Conservation (phyloP, 2,888 invertebrate species). For the Panorpa germanica region DNA sequence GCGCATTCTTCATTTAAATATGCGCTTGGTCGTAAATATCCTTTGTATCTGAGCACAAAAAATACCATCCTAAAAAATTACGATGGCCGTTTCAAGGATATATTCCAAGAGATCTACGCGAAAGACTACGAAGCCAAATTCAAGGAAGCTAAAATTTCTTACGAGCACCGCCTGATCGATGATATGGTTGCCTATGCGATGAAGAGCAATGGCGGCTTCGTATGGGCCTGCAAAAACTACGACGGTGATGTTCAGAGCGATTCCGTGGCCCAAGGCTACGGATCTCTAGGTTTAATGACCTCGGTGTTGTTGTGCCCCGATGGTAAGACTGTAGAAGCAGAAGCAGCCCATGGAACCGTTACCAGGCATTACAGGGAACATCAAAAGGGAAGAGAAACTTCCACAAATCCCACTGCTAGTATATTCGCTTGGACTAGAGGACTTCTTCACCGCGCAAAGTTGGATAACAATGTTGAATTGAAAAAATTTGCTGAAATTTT, state of each 20-base stretch:
- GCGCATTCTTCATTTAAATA: slow-evolving; percentile 71
- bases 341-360: slow-evolving; percentile 96
- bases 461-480: slow-evolving; percentile 46
- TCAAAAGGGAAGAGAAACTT: slow-evolving; percentile 92
- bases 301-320: slow-evolving; percentile 93
- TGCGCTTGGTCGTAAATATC: slow-evolving; percentile 66
- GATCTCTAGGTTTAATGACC: slow-evolving; percentile 95
- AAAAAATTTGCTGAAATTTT: slow-evolving; percentile 39
- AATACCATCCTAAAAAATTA: slow-evolving; percentile 77
- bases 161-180: slow-evolving; percentile 95
- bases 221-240: slow-evolving; percentile 99
- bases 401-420: slow-evolving; percentile 96
- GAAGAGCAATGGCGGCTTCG: slow-evolving; percentile 97
- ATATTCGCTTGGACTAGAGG: slow-evolving; percentile 98
- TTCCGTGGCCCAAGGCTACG: slow-evolving; percentile 92
- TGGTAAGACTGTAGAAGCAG: slow-evolving; percentile 94
- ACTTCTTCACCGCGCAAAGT: slow-evolving; percentile 77
- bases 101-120: slow-evolving; percentile 71
- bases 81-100: slow-evolving; percentile 79
- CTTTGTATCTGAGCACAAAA: slow-evolving; percentile 72
- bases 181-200: slow-evolving; percentile 98
- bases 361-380: slow-evolving; percentile 80
- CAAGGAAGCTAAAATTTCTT: slow-evolving; percentile 83
- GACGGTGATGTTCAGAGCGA: slow-evolving; percentile 99
- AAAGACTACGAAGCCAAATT: slow-evolving; percentile 67